phyloP scores from a whole-genome alignment of 2,113 vertebrate genomes.

The Neodon shergylaensis region DNA sequence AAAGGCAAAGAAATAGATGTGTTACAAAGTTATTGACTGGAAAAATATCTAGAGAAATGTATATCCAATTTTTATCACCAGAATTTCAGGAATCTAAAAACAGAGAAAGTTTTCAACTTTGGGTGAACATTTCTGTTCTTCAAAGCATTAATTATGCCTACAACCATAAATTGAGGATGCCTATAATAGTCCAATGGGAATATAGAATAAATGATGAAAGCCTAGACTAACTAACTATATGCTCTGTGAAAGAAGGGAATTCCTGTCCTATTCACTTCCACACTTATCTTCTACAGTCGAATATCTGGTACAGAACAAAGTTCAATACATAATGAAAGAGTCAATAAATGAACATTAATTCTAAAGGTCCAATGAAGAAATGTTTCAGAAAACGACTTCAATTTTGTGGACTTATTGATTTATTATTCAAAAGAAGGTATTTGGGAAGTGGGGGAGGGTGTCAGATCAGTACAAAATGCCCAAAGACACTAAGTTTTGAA shows the following conservation, averaged over 20 bases:
- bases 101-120: not conserved
- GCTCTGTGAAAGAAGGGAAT: not conserved
- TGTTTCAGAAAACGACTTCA: not conserved
- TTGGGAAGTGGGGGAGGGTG: too few relatives aligned
- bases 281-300: not conserved
- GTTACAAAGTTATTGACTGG: not conserved
- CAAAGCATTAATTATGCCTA: not conserved
- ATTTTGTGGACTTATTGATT: not conserved
- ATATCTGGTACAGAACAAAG: not conserved
- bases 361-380: not conserved
- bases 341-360: not conserved
- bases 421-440: not conserved
- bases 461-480: not conserved
- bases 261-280: not conserved
- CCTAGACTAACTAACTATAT: not conserved
- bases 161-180: not conserved
- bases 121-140: not conserved
- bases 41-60: conserved; percentile 25
- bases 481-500: not conserved
- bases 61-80: not conserved
- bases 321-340: not conserved
- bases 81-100: not conserved
- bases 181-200: not conserved
- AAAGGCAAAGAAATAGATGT: not conserved
- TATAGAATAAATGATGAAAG: not conserved